Percentiles rank a stretch among this genome's conserved stretches.
Evolutionary conservation across 2,113 vertebrate genomes (phyloP).

Genomic region (Cinclus cinclus): DNA sequence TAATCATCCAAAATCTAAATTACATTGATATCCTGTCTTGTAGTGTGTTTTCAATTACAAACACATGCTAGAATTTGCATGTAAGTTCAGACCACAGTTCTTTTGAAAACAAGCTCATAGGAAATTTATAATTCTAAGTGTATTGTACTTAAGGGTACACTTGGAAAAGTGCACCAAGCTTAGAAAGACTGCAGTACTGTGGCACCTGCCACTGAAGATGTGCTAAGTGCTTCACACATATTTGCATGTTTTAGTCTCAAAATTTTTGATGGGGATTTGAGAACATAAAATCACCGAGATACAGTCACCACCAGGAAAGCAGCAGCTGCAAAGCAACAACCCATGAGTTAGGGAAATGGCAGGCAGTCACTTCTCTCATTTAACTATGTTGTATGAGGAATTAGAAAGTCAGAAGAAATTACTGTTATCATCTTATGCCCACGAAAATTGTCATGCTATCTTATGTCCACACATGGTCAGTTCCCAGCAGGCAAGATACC

Average conservation of each 20-base stretch:
- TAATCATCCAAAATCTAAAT: not conserved
- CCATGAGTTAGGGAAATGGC: not conserved
- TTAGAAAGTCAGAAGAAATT: not conserved
- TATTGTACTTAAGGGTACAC: not conserved
- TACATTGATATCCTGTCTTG: not conserved
- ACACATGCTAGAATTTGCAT: not conserved
- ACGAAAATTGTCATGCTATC: not conserved
- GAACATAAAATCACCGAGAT: not conserved
- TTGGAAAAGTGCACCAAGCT: not conserved
- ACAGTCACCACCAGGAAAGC: not conserved
- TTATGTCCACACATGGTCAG: not conserved
- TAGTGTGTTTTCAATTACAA: not conserved
- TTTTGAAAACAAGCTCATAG: not conserved
- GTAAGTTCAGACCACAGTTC: not conserved
- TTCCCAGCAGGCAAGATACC: not conserved
- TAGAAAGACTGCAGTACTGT: not conserved
- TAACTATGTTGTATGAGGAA: not conserved
- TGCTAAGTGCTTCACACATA: not conserved
- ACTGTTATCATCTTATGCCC: not conserved
- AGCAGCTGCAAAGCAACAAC: not conserved
- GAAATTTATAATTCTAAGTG: not conserved
- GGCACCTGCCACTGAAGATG: not conserved
- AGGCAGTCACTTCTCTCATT: not conserved
- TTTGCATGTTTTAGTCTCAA: not conserved
- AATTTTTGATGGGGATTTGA: not conserved